Base-by-base conservation (phyloP, 2,888 invertebrate species). In the Lepidonotus clava region DNA sequence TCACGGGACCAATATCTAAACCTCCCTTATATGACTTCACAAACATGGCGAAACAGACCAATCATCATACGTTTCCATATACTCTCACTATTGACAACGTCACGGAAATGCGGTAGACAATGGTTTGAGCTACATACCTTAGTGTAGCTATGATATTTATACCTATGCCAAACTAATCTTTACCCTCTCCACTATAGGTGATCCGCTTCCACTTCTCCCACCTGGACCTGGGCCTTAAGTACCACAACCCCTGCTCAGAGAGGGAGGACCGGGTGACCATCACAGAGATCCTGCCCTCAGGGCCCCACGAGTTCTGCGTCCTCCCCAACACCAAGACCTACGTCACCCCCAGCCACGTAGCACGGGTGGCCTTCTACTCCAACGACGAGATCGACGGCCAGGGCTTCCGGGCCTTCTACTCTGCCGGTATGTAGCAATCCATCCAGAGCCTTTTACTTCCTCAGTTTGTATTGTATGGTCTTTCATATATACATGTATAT, bases 371-470 rank as follows among this genome's bases (percentile, higher is more conserved):
- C 14, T 92, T 93, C 86, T 51, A 89, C 36, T 91, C 92, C 24
- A 92, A 93, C 86, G 88, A 88, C 21, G 89, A 91, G 34, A 87
- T 90, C 6, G 92, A 93, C 85, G 92, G 92, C 4, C 91, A 90
- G 41, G 93, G 93, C 28, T 93, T 93, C 88, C 89, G 92, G 51
- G 89, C 91, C 4, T 92, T 91, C 85, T 93, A 91, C 86, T 89
- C 89, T 41, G 90, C 92, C 89, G 93, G 93, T 93, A 87, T 61
- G 89, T 51, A 11, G 36, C 6, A 2, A 18, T 28, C 80, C 46
- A 28, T 67, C 51, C 51, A 51, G 14, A n/a, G n/a, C n/a, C n/a
- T n/a, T n/a, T n/a, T n/a, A n/a, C n/a, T n/a, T n/a, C n/a, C n/a
- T n/a, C n/a, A n/a, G n/a, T n/a, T n/a, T n/a, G n/a, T n/a, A n/a